Conservation (phyloP, 1,140 invertebrate species). For the Heliconius nattereri region DNA sequence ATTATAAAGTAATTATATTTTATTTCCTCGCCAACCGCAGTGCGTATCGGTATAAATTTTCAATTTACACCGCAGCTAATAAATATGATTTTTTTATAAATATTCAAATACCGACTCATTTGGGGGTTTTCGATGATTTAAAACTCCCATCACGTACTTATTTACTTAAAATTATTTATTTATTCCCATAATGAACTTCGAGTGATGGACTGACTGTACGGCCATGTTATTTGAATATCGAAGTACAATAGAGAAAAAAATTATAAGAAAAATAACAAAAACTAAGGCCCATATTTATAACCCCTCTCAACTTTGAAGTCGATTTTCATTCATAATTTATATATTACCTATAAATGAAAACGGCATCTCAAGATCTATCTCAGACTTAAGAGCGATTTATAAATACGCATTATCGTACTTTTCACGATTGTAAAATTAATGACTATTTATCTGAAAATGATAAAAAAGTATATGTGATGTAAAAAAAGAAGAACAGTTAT, state of each 20-base stretch:
- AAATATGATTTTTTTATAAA: slow-evolving; percentile 1
- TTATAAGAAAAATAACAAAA: too few species aligned
- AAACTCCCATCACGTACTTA: neutral
- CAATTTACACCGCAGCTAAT: neutral
- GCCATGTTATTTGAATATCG: neutral
- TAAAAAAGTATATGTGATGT: neutral
- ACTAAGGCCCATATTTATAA: too few species aligned
- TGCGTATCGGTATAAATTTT: neutral
- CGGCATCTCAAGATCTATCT: too few species aligned
- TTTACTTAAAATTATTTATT: slow-evolving; percentile 5
- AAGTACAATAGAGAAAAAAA: neutral
- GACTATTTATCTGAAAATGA: neutral
- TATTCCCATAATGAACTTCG: neutral
- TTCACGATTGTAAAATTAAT: neutral
- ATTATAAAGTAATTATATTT: neutral
- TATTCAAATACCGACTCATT: neutral
- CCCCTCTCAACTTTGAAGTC: too few species aligned
- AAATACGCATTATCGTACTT: neutral
- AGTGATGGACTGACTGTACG: neutral
- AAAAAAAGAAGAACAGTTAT: too few species aligned
- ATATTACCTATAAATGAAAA: too few species aligned
- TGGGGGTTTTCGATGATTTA: neutral
- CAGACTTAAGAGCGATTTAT: too few species aligned
- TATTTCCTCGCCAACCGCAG: slow-evolving; percentile 1
- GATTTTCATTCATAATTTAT: too few species aligned